Evolutionary conservation across 2,888 invertebrate species (phyloP), one percentile per base, ranked within the genome.

Genomic region (Drosophila diplacantha): DNA sequence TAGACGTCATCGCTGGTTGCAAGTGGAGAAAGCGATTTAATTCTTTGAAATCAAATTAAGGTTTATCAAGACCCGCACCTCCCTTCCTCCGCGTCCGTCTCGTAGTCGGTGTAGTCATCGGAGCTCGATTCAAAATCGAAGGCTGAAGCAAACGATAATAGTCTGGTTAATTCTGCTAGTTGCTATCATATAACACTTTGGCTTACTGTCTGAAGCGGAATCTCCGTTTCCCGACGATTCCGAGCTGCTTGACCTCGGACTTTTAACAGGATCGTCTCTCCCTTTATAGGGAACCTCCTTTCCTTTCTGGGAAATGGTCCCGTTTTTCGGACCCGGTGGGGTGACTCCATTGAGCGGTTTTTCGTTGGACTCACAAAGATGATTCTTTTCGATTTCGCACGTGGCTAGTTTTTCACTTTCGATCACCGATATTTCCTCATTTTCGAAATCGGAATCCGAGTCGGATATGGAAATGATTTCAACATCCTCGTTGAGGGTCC

Each of bases 151-250:
- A 31, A 31, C 5, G 14, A 20, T 46, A 3, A 29, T 29, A 18
- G 3, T 31, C 44, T 5, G 5, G 5, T 46, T 20, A 31, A 31
- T 46, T 31, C 29, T 46, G 20, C 44, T 9, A 12, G 14, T 14
- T 18, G 14, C 18, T 14, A 20, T 18, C 44, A 9, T 31, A 14
- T 5, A 8, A 44, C 11, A 41, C 16, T 12, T 18, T 8, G 4
- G 29, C 44, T 46, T 46, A 46, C 44, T 5, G 18, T 46, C 29
- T 46, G 44, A 31, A 44, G 5, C 8, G 14, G 44, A 29, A 20
- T 46, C 18, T 14, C 14, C 14, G 0, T 14, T 14, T 14, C 9
- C 3, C 1, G 44, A 2, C 18, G 44, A 18, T 44, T 29, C 29
- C 29, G 44, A 44, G 44, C 26, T 18, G 12, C 8, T 44, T 29